These are phyloP conservation scores for Bombyx huttoni DNA, from an alignment of 2,888 invertebrate species.

Conservation along the genomic window DNA sequence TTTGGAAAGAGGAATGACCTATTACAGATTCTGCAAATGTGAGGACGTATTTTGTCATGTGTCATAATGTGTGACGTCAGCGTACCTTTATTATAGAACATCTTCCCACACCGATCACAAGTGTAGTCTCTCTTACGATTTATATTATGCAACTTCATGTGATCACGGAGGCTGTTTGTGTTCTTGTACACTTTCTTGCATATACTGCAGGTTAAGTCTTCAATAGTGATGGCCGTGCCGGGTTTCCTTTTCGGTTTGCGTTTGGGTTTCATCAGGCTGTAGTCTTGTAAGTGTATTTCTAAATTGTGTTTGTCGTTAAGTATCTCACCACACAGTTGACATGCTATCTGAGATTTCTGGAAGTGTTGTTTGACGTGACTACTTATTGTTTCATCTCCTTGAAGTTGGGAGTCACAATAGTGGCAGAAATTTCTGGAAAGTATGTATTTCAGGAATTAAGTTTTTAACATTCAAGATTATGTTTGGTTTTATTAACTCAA, in stretches of 20 bases:
- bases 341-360: conserved; percentile 28
- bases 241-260: conserved; percentile 41
- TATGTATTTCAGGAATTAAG: neutral
- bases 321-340: conserved; percentile 47
- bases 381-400: conserved; percentile 16
- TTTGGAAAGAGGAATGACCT: conserved; percentile 55
- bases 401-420: conserved; percentile 32
- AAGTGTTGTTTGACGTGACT: conserved; percentile 35
- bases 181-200: conserved; percentile 57
- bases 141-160: conserved; percentile 67
- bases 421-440: conserved; percentile 30
- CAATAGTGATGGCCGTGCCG: conserved; percentile 45
- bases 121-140: conserved; percentile 57
- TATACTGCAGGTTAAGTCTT: conserved; percentile 46
- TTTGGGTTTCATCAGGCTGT: conserved; percentile 28
- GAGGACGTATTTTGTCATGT: conserved; percentile 51
- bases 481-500: too few species aligned
- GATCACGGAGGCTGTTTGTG: conserved; percentile 20
- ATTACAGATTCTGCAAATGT: conserved; percentile 54
- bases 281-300: conserved; percentile 36
- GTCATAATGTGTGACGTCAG: conserved; percentile 56
- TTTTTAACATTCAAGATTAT: too few species aligned
- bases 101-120: conserved; percentile 58
- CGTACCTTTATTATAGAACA: conserved; percentile 58
- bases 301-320: conserved; percentile 35